Percentiles rank a stretch among this genome's conserved stretches.
Evolutionary conservation across 2,888 invertebrate species (phyloP).

Genomic region (Petrolisthes cinctipes): DNA sequence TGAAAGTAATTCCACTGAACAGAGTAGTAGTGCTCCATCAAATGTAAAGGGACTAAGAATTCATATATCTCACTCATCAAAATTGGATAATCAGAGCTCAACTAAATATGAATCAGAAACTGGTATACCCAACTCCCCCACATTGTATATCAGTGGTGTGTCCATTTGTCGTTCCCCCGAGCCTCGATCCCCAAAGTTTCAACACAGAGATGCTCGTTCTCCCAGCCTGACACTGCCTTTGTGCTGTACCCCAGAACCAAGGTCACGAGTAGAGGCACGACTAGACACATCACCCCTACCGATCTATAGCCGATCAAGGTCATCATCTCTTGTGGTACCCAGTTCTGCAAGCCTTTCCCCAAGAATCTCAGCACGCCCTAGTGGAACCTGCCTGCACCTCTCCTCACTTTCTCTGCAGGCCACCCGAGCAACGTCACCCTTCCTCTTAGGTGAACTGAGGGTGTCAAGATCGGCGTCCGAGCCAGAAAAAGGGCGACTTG

Average conservation of each 20-base stretch:
- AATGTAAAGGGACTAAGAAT: constrained; percentile 59
- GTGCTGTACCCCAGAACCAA: constrained; percentile 61
- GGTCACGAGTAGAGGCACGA: constrained; percentile 51
- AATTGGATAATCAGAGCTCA: constrained; percentile 62
- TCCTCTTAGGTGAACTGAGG: constrained; percentile 66
- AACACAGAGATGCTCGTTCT: constrained; percentile 71
- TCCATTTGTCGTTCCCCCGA: constrained; percentile 72
- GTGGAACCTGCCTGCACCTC: constrained; percentile 68
- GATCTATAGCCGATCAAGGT: constrained; percentile 63
- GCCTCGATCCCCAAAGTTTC: constrained; percentile 59
- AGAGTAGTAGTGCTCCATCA: constrained; percentile 50
- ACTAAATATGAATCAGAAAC: constrained; percentile 75
- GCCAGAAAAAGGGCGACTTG: constrained; percentile 71
- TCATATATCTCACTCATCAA: constrained; percentile 62
- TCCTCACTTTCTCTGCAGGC: constrained; percentile 68
- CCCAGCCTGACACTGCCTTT: constrained; percentile 73
- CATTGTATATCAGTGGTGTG: constrained; percentile 75
- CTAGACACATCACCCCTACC: constrained; percentile 61
- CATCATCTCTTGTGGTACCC: constrained; percentile 63
- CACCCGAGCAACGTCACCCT: constrained; percentile 67
- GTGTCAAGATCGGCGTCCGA: constrained; percentile 73
- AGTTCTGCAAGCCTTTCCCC: constrained; percentile 51
- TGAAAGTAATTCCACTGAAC: constrained; percentile 64
- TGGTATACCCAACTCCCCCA: constrained; percentile 74
- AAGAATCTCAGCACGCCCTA: constrained; percentile 68